Percentiles rank a stretch among this genome's conserved stretches.
Conservation (phyloP, 2,797 vertebrate species). For the Trachurus trachurus region DNA sequence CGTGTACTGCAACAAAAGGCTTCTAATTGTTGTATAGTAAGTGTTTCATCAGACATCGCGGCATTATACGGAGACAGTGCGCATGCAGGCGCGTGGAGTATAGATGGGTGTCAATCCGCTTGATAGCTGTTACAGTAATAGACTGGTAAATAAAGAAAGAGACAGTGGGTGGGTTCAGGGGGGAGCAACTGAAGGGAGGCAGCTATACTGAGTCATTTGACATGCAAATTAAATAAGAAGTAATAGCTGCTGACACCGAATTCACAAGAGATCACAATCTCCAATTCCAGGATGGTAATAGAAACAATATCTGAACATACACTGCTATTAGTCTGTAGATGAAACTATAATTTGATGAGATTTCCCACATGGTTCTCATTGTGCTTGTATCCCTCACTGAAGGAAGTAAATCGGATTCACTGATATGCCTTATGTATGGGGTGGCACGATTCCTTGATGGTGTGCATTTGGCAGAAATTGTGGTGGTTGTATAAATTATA, state of each 20-base stretch:
- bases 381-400: conserved; percentile 43
- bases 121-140: conserved; percentile 69
- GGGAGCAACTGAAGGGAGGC: background rate
- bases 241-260: conserved; percentile 68
- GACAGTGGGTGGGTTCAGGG: background rate
- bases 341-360: conserved; percentile 69
- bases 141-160: conserved; percentile 55
- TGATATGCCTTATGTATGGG: conserved; percentile 32
- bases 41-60: conserved; percentile 28
- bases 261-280: conserved; percentile 69
- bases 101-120: conserved; percentile 66
- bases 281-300: conserved; percentile 69
- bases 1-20: conserved; percentile 15
- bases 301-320: conserved; percentile 68
- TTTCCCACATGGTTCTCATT: conserved; percentile 69
- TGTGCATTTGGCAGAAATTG: conserved; percentile 17
- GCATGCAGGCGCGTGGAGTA: conserved; percentile 22
- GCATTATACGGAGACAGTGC: conserved; percentile 27
- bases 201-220: conserved; percentile 68
- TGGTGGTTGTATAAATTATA: background rate
- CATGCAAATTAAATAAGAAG: conserved; percentile 81
- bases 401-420: conserved; percentile 55
- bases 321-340: conserved; percentile 66
- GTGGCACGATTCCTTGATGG: conserved; percentile 22
- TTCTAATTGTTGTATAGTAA: conserved; percentile 45